Evolutionary conservation across 2,888 invertebrate genomes (phyloP), one percentile per base, ranked within the genome.

Genomic region (Dicranocentrus wangi): DNA sequence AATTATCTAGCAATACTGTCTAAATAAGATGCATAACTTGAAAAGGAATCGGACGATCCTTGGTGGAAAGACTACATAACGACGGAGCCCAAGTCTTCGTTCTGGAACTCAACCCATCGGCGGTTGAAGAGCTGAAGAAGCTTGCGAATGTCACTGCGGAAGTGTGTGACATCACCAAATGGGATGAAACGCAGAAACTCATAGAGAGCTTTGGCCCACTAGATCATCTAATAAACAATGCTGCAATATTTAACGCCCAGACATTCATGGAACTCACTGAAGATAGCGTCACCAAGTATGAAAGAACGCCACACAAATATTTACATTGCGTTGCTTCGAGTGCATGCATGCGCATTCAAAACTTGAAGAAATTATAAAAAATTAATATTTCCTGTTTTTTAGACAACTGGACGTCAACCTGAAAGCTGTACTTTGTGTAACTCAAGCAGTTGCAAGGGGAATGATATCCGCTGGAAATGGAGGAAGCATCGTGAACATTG

Each of bases 181-280:
- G 75, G 75, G 51, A 66, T 2, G 28, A 53, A 17, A 42, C 55
- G 8, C 53, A 58, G 21, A 61, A 75, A 27, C 15, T 66, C 3
- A 55, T 75, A 3, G 66, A 65, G 2, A 1, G 7, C 15, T 66
- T 75, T 53, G 75, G 75, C 3, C 66, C 43, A 7, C 1, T 75
- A 13, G 75, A 75, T n/a, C 75, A 75, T 55, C 53, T 75, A 7
- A 43, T 70, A 23, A 70, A 70, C 19, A 70, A 70, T 25, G 81
- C 81, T 21, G 81, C 55, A 61, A 32, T 63, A 21, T 61, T 42
- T 1, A 23, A 7, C 0, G 32, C 10, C 1, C 19, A 69, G 5
- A 0, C 13, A 1, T 21, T 69, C 13, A 2, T 69, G 21, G 32
- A 28, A 1, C 7, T 55, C 1, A 32, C 53, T 5, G 69, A 55